Evolutionary conservation across 2,797 vertebrate genomes (phyloP).

Genomic region (Miichthys miiuy): DNA sequence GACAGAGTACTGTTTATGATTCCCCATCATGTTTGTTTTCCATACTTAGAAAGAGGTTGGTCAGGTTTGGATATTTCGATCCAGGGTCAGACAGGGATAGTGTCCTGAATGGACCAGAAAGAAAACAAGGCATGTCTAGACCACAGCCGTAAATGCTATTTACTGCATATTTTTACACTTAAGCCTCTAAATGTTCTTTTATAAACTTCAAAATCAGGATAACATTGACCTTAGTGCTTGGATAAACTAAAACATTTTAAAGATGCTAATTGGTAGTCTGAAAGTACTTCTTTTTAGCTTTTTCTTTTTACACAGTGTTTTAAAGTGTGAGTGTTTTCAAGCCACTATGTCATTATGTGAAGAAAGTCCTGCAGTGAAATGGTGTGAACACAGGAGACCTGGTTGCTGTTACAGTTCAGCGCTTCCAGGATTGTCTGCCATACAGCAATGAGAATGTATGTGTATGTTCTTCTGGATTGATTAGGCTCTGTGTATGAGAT

Average conservation of each 20-base stretch:
- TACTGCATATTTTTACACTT: slow-evolving; percentile 59
- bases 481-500: slow-evolving; percentile 53
- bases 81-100: slow-evolving; percentile 61
- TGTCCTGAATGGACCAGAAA: slow-evolving; percentile 51
- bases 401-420: slow-evolving; percentile 5
- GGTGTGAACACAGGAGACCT: background rate
- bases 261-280: slow-evolving; percentile 12
- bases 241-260: slow-evolving; percentile 14
- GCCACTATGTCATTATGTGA: slow-evolving; percentile 1
- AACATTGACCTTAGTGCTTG: slow-evolving; percentile 5
- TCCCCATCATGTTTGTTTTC: slow-evolving; percentile 66
- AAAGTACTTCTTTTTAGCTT: background rate
- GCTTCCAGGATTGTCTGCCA: background rate
- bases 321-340: slow-evolving; percentile 5
- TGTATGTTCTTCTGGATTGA: slow-evolving; percentile 40
- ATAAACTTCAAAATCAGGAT: slow-evolving; percentile 33
- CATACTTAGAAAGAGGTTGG: slow-evolving; percentile 58
- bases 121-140: slow-evolving; percentile 69
- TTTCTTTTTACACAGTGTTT: slow-evolving; percentile 1
- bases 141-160: slow-evolving; percentile 63
- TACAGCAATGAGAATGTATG: background rate
- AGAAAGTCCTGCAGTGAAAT: background rate
- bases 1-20: slow-evolving; percentile 60
- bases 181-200: slow-evolving; percentile 21
- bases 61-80: slow-evolving; percentile 73